Base-by-base conservation (phyloP, 2,888 invertebrate genomes). In the Epinotia nisella region DNA sequence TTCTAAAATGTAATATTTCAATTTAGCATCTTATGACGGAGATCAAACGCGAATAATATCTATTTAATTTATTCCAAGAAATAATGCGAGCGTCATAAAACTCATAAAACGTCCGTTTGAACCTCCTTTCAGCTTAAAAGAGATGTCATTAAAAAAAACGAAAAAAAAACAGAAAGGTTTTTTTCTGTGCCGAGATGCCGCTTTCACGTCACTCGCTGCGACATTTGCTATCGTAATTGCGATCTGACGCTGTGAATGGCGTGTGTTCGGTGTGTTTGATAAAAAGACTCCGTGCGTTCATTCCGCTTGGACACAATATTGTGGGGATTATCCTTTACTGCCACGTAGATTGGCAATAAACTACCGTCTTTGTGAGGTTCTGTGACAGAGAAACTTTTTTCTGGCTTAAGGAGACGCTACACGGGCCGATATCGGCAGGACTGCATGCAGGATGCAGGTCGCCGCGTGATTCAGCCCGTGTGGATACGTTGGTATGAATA, bases 171-270 rank as follows among this genome's bases (percentile, higher is more conserved):
- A 71, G 75, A 67, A 58, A 75, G 78, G 79, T 77, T 80, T 80
- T 81, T 82, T 80, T 75, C 74, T 79, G 78, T 78, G 76, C 75
- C 78, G 75, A 79, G 76, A 70, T 74, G 75, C 71, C 72, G 79
- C 80, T 83, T 85, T 85, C 82, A 84, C 78, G 82, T 82, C 84
- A 82, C 76, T 80, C 78, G 82, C 80, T 71, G 81, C 78, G 80
- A 76, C 78, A 78, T 79, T 76, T 77, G 75, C 79, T 86, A 86
- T 86, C 86, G 80, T 86, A 86, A 86, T 86, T 86, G 78, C 85
- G 75, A 86, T 86, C 86, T 85, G 79, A 77, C 79, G 79, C 78
- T 76, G 74, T 85, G 85, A 86, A 86, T 81, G 80, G 81, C 80
- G 79, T 76, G 78, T 77, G 77, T 78, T 78, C 75, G 81, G 82